phyloP scores from a whole-genome alignment of 2,113 vertebrate species.

The Podarcis raffonei region DNA sequence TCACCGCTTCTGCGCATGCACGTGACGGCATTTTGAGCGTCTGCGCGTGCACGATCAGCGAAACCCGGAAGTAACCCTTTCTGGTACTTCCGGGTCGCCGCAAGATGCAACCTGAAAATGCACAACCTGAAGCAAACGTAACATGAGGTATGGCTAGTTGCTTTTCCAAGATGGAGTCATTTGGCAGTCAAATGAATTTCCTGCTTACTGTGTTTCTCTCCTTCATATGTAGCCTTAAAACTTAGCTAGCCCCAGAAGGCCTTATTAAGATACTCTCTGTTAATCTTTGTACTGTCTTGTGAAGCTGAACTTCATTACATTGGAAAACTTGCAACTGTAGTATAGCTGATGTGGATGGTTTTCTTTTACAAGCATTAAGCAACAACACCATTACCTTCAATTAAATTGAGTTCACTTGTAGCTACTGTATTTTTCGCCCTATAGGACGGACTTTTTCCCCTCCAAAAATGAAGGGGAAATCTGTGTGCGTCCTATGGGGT shows the following conservation, averaged over 20 bases:
- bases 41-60: accelerated
- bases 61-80: no score
- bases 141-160: neutral
- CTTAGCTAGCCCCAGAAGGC: neutral
- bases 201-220: neutral
- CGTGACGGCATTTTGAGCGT: no score
- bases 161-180: neutral
- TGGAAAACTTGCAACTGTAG: neutral
- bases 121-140: no score
- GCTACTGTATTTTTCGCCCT: no score
- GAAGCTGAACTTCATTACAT: neutral
- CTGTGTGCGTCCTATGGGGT: no score
- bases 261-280: neutral
- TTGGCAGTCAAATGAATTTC: neutral
- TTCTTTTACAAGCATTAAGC: neutral
- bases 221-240: neutral
- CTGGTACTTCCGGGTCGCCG: no score
- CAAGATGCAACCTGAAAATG: no score
- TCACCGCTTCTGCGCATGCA: no score
- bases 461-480: no score
- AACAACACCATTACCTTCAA: neutral
- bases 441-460: no score
- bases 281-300: neutral
- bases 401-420: neutral
- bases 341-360: neutral